Conservation (phyloP, 2,888 invertebrate species). For the Campaea margaritaria region DNA sequence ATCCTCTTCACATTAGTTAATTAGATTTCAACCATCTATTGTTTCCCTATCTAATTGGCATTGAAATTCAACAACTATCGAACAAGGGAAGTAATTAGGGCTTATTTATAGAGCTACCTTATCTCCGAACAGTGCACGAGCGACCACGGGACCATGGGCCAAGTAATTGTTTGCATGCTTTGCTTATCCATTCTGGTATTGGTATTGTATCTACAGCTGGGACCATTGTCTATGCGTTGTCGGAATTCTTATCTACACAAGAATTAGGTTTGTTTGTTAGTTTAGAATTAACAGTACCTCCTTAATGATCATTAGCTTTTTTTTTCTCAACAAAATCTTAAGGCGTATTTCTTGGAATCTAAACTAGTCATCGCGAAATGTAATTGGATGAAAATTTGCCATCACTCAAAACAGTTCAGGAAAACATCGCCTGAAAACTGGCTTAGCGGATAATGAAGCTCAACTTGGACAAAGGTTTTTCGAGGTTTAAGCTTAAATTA, state of each 20-base stretch:
- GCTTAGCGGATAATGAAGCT: too few species aligned
- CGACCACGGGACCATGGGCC: slow-evolving; percentile 34
- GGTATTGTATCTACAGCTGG: slow-evolving; percentile 29
- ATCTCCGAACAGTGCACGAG: slow-evolving; percentile 70
- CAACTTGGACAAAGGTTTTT: too few species aligned
- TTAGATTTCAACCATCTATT: slow-evolving; percentile 42
- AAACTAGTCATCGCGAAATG: too few species aligned
- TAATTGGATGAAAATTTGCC: too few species aligned
- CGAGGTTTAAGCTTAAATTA: not conserved
- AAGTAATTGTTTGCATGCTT: slow-evolving; percentile 42
- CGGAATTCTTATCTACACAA: slow-evolving; percentile 27
- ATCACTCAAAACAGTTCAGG: too few species aligned
- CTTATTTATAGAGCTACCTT: slow-evolving; percentile 76
- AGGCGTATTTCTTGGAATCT: too few species aligned
- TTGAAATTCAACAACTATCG: slow-evolving; percentile 58
- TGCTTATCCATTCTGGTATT: slow-evolving; percentile 40
- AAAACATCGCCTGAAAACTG: too few species aligned
- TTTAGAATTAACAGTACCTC: not conserved
- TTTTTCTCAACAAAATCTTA: too few species aligned
- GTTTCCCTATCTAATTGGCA: slow-evolving; percentile 57
- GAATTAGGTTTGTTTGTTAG: slow-evolving; percentile 24
- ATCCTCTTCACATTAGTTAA: slow-evolving; percentile 23
- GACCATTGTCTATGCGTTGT: slow-evolving; percentile 38
- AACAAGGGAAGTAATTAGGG: slow-evolving; percentile 78
- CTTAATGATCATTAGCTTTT: too few species aligned